A percentile compares a stretch with the other conserved stretches of the same genome.
These are phyloP conservation scores for Leptarthrus brevirostris DNA, from an alignment of 2,888 invertebrate species.

Conservation along the genomic window DNA sequence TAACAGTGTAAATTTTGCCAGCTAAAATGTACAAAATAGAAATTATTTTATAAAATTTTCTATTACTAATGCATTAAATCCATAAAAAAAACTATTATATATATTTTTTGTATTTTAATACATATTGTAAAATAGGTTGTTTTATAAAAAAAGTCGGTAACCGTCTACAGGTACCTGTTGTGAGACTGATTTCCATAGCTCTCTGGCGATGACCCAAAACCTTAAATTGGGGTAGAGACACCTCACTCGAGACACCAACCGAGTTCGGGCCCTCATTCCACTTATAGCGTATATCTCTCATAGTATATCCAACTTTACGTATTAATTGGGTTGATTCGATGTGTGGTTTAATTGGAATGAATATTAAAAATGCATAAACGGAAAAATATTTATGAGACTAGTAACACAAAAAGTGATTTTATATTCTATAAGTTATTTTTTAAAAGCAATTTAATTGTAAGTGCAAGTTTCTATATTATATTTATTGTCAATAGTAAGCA, in stretches of 20 bases:
- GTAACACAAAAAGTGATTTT: constrained; percentile 23
- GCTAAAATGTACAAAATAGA: constrained; percentile 39
- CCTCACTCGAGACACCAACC: constrained; percentile 95
- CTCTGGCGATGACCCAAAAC: constrained; percentile 96
- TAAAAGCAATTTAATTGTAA: neutral
- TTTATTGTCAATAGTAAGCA: no score
- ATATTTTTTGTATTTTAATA: constrained; percentile 26
- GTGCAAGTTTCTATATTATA: neutral
- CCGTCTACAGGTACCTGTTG: constrained; percentile 85
- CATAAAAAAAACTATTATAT: constrained; percentile 26
- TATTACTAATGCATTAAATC: constrained; percentile 30
- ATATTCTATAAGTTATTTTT: no score
- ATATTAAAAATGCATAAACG: constrained; percentile 51
- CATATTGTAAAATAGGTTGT: constrained; percentile 35
- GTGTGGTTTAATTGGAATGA: constrained; percentile 49
- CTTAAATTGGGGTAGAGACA: constrained; percentile 97
- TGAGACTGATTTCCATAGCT: constrained; percentile 95
- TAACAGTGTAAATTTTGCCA: constrained; percentile 21
- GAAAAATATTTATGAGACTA: constrained; percentile 44
- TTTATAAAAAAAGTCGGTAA: constrained; percentile 64
- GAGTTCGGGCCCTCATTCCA: constrained; percentile 96
- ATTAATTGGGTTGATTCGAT: constrained; percentile 45
- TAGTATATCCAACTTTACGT: constrained; percentile 91
- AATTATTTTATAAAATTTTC: constrained; percentile 20
- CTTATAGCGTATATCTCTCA: constrained; percentile 97